These are phyloP conservation scores for Leptinotarsa texana DNA, from an alignment of 1,140 invertebrate genomes.

Conservation along the genomic window DNA sequence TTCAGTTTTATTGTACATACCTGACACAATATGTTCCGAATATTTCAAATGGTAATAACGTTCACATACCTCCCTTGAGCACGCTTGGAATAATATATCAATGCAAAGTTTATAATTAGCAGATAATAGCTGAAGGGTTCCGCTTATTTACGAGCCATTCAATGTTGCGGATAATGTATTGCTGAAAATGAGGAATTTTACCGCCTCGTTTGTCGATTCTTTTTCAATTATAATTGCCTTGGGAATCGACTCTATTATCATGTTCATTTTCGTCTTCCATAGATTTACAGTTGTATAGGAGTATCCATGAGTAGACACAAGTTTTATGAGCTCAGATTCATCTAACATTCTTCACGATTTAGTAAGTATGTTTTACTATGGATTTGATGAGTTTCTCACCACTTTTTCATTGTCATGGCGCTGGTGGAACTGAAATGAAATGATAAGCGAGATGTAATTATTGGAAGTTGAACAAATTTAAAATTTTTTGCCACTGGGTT, in stretches of 20 bases:
- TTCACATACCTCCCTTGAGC: constrained; percentile 2
- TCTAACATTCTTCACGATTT: too few relatives aligned
- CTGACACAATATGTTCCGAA: too few relatives aligned
- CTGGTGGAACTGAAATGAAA: too few relatives aligned
- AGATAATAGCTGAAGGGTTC: constrained; percentile 11
- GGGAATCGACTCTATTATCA: background rate
- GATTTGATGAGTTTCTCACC: too few relatives aligned
- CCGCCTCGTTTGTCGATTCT: constrained; percentile 2
- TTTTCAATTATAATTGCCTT: constrained; percentile 20
- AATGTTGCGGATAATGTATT: constrained; percentile 9
- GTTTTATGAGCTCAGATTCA: too few relatives aligned
- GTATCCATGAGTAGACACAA: background rate
- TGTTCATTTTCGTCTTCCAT: constrained; percentile 3
- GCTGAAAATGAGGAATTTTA: constrained; percentile 16
- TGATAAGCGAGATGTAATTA: too few relatives aligned
- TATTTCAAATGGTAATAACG: background rate
- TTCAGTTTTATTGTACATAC: too few relatives aligned
- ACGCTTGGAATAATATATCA: constrained; percentile 14
- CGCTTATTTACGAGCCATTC: constrained; percentile 20
- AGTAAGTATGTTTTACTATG: too few relatives aligned
- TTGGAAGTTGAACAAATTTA: too few relatives aligned
- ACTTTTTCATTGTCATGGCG: too few relatives aligned
- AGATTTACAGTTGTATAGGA: background rate
- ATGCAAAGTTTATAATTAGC: constrained; percentile 16
- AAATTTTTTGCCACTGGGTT: too few relatives aligned